Base-by-base conservation (phyloP, 1,140 invertebrate species). In the Lasioglossum albipes region DNA sequence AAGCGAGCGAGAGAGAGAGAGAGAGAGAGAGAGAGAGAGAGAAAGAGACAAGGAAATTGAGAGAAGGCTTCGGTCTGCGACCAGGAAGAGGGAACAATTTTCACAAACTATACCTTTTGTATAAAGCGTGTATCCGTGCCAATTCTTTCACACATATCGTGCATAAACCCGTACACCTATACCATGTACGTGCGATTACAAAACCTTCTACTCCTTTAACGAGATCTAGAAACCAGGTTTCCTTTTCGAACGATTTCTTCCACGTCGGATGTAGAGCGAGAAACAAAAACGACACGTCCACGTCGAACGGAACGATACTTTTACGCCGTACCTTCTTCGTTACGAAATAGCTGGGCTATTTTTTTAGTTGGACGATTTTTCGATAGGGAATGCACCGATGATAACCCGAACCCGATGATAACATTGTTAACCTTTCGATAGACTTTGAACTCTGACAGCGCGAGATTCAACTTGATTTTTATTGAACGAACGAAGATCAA, bases 321-420 rank as follows among this genome's bases (percentile, higher is more conserved):
- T 59, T 45, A 66, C 52, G 57, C 7, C n/a, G 27, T 13, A 22
- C 20, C 12, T 12, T 54, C 16, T 62, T 31, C 18, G 1, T 82
- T 12, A 42, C 71, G 59, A 45, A 85, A 86, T 85, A 86, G 85
- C 85, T 85, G 85, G 73, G 62, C 85, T 85, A 86, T 86, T 85
- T 77, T 79, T 42, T 68, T 75, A 18, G 18, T 74, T 41, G 54
- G 16, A 36, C 9, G 27, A 36, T 52, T 67, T 75, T 1, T 18
- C 57, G 57, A n/a, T 20, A 18, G 5, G 18, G 5, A 54, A n/a
- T 54, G 13, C 13, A 16, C 52, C 18, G 36, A 36, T 36, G 36
- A 36, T 36, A 36, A 36, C 36, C 36, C 36, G 36, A 36, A 5
- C 2, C 36, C 36, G 36, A 36, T 36, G 36, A 36, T 36, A 36